These are phyloP conservation scores for Sciurus vulgaris DNA, from an alignment of 2,797 vertebrate genomes.

Conservation along the genomic window DNA sequence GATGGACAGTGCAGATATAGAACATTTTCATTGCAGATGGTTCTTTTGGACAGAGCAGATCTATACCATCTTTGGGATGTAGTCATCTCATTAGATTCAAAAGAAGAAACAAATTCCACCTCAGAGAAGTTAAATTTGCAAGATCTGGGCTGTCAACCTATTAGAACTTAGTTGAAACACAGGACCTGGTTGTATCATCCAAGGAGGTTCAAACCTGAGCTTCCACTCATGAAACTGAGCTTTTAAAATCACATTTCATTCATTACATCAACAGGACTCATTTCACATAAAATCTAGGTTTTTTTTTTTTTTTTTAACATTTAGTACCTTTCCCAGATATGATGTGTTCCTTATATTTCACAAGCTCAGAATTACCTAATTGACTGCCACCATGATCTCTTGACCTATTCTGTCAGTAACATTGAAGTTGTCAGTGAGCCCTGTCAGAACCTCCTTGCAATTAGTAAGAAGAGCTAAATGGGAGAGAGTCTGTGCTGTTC, in stretches of 20 bases:
- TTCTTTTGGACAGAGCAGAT: background rate
- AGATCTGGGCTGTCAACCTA: background rate
- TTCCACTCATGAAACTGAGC: background rate
- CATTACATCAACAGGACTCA: background rate
- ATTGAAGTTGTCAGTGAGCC: background rate
- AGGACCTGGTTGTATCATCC: no score
- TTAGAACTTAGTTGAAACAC: background rate
- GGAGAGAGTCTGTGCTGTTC: background rate
- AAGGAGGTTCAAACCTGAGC: background rate
- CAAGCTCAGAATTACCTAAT: slow-evolving; percentile 18
- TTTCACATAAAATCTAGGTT: background rate
- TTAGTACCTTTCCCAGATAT: slow-evolving; percentile 17
- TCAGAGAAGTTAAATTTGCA: background rate
- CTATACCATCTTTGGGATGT: background rate
- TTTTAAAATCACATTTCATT: background rate
- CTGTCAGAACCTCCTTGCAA: slow-evolving; percentile 12
- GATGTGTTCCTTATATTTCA: background rate
- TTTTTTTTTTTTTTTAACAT: background rate
- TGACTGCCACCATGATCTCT: background rate
- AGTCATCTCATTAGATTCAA: background rate
- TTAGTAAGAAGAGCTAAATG: background rate
- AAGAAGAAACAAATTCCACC: background rate
- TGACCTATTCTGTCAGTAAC: background rate
- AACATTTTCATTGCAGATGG: background rate
- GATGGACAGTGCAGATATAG: background rate